These are phyloP conservation scores for Ammospiza maritima DNA, from an alignment of 2,797 vertebrate genomes.

Conservation along the genomic window DNA sequence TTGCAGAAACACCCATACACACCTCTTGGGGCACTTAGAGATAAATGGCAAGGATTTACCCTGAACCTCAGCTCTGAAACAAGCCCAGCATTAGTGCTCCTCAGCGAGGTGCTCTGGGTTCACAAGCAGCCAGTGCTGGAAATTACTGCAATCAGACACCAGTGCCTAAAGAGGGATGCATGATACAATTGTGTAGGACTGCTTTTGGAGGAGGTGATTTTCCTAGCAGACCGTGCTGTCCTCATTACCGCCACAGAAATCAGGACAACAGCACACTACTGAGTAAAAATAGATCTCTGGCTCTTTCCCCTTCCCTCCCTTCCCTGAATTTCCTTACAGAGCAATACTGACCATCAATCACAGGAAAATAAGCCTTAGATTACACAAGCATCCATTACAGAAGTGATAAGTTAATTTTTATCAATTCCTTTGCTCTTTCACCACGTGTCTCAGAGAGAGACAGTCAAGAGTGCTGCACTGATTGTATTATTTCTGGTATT, in stretches of 20 bases:
- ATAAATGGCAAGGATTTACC: neutral
- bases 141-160: slow-evolving; percentile 54
- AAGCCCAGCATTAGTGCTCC: neutral
- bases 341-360: neutral
- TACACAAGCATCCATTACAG: neutral
- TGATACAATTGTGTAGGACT: slow-evolving; percentile 69
- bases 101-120: neutral
- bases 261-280: slow-evolving; percentile 74
- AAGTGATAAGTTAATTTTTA: neutral
- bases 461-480: neutral
- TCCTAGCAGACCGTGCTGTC: slow-evolving; percentile 66
- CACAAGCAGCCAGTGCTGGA: neutral
- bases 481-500: neutral
- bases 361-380: neutral
- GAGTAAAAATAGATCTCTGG: slow-evolving; percentile 79
- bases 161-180: slow-evolving; percentile 43
- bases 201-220: slow-evolving; percentile 64
- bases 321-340: slow-evolving; percentile 21
- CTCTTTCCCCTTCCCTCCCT: slow-evolving; percentile 34
- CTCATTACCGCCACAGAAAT: slow-evolving; percentile 79
- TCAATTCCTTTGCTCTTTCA: neutral
- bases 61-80: neutral
- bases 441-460: accelerated
- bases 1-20: neutral
- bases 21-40: neutral